Percentiles rank a stretch among this genome's conserved stretches.
Evolutionary conservation across 2,888 invertebrate species (phyloP).

Genomic region (Rhaphigaster nebulosa): DNA sequence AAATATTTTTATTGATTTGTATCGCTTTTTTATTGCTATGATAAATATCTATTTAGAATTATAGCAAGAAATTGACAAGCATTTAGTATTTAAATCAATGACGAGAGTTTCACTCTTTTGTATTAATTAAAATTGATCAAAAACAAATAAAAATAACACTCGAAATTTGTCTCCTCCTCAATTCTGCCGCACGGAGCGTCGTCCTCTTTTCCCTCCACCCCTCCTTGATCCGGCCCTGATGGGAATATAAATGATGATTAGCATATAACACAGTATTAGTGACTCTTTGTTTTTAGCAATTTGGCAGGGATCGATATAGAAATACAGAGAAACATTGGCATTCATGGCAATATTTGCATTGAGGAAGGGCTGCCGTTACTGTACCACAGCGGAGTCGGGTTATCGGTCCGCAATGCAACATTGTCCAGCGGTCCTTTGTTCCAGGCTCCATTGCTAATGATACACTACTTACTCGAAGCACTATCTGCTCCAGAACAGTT

Average conservation of each 20-base stretch:
- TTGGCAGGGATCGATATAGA: background rate
- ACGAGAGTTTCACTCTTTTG: too few relatives aligned
- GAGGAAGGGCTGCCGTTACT: background rate
- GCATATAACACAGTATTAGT: background rate
- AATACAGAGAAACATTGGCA: background rate
- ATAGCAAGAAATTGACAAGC: too few relatives aligned
- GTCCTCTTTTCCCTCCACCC: too few relatives aligned
- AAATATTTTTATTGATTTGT: too few relatives aligned
- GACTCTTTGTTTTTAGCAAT: background rate
- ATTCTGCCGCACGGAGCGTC: too few relatives aligned
- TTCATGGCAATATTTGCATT: background rate
- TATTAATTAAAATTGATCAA: too few relatives aligned
- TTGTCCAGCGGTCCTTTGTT: conserved; percentile 13
- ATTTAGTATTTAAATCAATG: too few relatives aligned
- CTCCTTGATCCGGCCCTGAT: too few relatives aligned
- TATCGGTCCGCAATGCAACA: background rate
- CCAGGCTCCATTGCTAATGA: background rate
- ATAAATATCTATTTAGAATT: too few relatives aligned
- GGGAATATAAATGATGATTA: background rate
- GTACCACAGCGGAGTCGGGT: background rate
- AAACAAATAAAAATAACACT: too few relatives aligned
- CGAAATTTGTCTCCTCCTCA: too few relatives aligned
- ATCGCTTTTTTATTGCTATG: too few relatives aligned
- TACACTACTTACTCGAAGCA: background rate
- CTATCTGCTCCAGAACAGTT: background rate